Percentiles rank a stretch among this genome's conserved stretches.
These are phyloP conservation scores for Anser brachyrhynchus DNA, from an alignment of 2,113 vertebrate species.

Conservation along the genomic window DNA sequence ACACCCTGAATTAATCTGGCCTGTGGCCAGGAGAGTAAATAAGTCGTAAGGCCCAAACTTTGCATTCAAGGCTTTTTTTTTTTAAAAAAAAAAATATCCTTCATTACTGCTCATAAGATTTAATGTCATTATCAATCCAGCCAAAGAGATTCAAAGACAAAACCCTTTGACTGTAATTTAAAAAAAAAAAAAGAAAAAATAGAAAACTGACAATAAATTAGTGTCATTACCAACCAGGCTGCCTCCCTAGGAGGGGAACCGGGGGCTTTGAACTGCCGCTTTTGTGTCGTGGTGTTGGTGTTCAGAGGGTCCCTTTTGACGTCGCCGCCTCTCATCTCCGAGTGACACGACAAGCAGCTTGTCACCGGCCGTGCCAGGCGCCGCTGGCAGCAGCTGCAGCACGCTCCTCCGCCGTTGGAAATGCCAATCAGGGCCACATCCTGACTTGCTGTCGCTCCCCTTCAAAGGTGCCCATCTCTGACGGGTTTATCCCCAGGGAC, in stretches of 20 bases:
- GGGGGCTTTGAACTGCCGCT: conserved; percentile 62
- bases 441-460: not conserved
- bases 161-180: not conserved
- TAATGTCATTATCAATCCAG: not conserved
- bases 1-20: conserved; percentile 34
- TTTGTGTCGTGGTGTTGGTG: not conserved
- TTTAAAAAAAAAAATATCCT: not conserved
- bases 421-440: not conserved
- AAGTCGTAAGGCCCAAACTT: not conserved
- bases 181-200: not conserved
- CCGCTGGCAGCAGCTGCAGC: not conserved
- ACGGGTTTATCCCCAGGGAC: not conserved
- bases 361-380: not conserved
- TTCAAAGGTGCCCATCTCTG: not conserved
- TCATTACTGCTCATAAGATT: not conserved
- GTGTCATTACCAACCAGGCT: conserved; percentile 30
- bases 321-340: not conserved
- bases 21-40: not conserved
- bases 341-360: conserved; percentile 44
- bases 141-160: not conserved
- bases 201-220: conserved; percentile 42
- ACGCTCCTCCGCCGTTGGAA: conserved; percentile 14
- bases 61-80: not conserved
- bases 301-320: conserved; percentile 56
- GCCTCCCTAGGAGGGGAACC: conserved; percentile 12